phyloP scores from a whole-genome alignment of 2,888 invertebrate genomes.

The Dryadula phaetusa region DNA sequence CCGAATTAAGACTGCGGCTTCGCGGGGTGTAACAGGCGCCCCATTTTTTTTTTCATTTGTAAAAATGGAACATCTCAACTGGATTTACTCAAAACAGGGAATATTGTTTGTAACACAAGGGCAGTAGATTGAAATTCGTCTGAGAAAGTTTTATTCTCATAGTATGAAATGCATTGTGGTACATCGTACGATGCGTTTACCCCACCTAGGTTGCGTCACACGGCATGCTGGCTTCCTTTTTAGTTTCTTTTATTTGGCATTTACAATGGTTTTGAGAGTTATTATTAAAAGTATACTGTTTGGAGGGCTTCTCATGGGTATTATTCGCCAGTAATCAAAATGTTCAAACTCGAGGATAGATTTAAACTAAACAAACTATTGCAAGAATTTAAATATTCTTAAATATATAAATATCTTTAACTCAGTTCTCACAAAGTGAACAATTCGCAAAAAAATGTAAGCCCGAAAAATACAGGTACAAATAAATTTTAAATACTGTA shows the following conservation, averaged over 20 bases:
- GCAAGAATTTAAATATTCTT: too few relatives aligned
- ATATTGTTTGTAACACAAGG: conserved; percentile 47
- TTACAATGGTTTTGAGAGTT: conserved; percentile 34
- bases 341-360: neutral
- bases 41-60: conserved; percentile 55
- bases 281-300: conserved; percentile 29
- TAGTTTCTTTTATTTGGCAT: conserved; percentile 38
- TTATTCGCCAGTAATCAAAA: neutral
- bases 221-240: conserved; percentile 41
- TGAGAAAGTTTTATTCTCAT: conserved; percentile 16
- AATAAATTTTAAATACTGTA: neutral
- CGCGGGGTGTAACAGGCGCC: conserved; percentile 61
- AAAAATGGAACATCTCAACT: conserved; percentile 56
- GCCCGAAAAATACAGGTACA: too few relatives aligned
- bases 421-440: too few relatives aligned
- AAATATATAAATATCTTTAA: too few relatives aligned
- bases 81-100: conserved; percentile 42
- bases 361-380: too few relatives aligned
- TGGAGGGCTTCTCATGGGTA: conserved; percentile 1
- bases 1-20: conserved; percentile 62
- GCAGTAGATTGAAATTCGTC: conserved; percentile 46
- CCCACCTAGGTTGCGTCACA: conserved; percentile 50
- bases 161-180: conserved; percentile 47
- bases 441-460: too few relatives aligned
- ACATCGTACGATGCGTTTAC: conserved; percentile 59